Conservation (phyloP, 2,888 invertebrate genomes). For the Agrotis clavis region DNA sequence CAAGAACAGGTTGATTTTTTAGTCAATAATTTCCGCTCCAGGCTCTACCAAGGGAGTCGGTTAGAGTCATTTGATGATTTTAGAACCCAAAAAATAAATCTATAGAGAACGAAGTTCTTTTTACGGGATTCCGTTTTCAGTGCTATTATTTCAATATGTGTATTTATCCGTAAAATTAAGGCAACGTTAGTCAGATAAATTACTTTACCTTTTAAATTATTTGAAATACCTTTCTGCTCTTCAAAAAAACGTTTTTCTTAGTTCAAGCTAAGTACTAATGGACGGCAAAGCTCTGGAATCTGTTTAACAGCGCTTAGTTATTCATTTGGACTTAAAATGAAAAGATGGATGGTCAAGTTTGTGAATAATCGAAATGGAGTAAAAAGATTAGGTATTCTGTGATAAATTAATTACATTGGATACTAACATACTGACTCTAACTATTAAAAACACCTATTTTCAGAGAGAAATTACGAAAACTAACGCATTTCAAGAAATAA, state of each 20-base stretch:
- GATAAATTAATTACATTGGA: too few species aligned
- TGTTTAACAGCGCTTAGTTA: constrained; percentile 16
- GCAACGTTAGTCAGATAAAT: background rate
- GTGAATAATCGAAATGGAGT: constrained; percentile 12
- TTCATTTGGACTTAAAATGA: constrained; percentile 31
- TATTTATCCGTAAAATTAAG: background rate
- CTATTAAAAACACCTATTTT: too few species aligned
- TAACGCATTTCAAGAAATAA: too few species aligned
- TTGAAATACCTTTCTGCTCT: constrained; percentile 12
- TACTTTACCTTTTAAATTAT: background rate
- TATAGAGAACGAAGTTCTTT: too few species aligned
- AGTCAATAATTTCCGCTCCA: too few species aligned
- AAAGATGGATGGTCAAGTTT: constrained; percentile 30
- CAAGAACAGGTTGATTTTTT: too few species aligned
- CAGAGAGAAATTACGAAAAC: too few species aligned
- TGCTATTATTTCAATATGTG: too few species aligned
- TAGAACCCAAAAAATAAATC: too few species aligned
- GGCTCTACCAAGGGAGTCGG: too few species aligned
- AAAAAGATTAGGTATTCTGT: background rate
- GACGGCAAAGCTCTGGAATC: constrained; percentile 20
- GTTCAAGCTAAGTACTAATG: constrained; percentile 23
- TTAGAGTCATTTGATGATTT: too few species aligned
- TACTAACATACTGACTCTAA: background rate
- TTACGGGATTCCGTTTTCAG: background rate
- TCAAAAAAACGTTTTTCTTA: background rate